Conservation (phyloP, 1,140 invertebrate species). For the Alviniconcha marisindica region DNA sequence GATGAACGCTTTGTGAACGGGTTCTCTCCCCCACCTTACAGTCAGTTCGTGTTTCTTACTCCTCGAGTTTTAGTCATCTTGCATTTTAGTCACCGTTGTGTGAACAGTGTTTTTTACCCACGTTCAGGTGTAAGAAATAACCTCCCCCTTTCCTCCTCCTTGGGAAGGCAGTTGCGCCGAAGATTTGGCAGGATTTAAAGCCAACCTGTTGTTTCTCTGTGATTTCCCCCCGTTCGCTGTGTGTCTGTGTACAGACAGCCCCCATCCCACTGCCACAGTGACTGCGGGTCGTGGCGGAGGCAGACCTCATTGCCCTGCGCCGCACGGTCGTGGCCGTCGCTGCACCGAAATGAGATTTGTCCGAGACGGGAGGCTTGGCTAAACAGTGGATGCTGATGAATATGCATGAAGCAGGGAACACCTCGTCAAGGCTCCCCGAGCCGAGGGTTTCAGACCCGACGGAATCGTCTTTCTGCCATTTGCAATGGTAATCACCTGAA, state of each 20-base stretch:
- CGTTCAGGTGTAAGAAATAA: no score
- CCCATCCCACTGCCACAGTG: not conserved
- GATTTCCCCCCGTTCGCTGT: not conserved
- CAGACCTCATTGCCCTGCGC: no score
- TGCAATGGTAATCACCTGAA: conserved; percentile 11
- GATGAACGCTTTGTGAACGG: no score
- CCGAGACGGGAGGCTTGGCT: not conserved
- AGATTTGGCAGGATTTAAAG: not conserved
- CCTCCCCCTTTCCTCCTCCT: no score
- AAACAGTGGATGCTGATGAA: conserved; percentile 20
- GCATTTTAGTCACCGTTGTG: no score
- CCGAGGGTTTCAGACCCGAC: not conserved
- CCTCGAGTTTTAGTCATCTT: no score
- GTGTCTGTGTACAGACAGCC: not conserved
- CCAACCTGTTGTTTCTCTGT: not conserved
- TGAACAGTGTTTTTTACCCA: no score
- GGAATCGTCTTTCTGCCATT: conserved; percentile 15
- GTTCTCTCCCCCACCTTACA: no score
- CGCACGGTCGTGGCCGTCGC: no score
- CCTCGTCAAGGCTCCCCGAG: not conserved
- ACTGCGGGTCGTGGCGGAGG: not conserved
- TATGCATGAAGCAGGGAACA: conserved; percentile 20
- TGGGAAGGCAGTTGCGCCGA: no score
- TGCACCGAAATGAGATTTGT: conserved; percentile 24
- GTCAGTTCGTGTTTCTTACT: no score